Evolutionary conservation across 2,888 invertebrate genomes (phyloP), one percentile per base, ranked within the genome.

Genomic region (Leucozona laternaria): DNA sequence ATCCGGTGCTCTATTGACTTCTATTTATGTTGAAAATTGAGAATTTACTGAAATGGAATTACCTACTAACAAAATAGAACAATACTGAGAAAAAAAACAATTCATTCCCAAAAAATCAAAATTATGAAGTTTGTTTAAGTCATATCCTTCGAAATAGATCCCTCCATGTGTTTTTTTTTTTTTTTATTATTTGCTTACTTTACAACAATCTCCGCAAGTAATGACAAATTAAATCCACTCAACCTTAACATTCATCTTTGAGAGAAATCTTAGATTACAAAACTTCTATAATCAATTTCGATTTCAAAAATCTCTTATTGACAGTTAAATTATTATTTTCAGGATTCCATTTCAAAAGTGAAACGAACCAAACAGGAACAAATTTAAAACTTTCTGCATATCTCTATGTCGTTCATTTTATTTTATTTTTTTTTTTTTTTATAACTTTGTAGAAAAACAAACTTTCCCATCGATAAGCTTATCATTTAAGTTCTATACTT

Each of bases 381-480:
- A 50, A 22, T 15, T 53, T 15, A 22, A 58, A 60, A 60, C 60
- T 60, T 60, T 60, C 11, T 57, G 11, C 31, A 57, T 34, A 57
- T 57, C 57, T 57, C 13, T 4, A 25, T n/a, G n/a, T 25, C 50
- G 50, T 50, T 50, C 22, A 22, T 22, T 50, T 4, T 4, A 25
- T 50, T 50, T 13, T 43, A 4, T n/a, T 28, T n/a, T 43, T 25
- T 28, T 34, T 11, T 28, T 13, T 13, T 28, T 28, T n/a, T 13
- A n/a, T 62, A n/a, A n/a, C 45, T 43, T 50, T 6, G 13, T 50
- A 15, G 11, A 48, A 48, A 34, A 66, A 10, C 17, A 66, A 50
- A 50, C 60, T 62, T 62, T 50, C 45, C 6, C 17, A 45, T 64
- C 64, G 45, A 64, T 64, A 64, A 64, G 64, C 45, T 20, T 28